Base-by-base conservation (phyloP, 1,140 invertebrate genomes). In the Oryctes rhinoceros region DNA sequence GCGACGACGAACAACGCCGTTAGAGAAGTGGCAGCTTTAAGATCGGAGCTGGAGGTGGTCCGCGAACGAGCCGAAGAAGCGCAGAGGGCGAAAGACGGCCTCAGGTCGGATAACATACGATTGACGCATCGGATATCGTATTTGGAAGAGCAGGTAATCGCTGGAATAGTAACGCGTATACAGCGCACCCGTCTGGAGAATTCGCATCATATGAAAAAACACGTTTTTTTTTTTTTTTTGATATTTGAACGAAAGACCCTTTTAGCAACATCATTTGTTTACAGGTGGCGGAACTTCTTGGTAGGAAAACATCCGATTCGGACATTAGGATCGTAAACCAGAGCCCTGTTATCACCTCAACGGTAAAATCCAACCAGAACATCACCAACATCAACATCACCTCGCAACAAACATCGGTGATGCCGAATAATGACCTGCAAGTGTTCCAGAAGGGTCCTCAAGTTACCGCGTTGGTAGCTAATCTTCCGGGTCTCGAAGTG, bases 121-220 rank as follows among this genome's bases (percentile, higher is more conserved):
- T 89, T 97, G 65, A 95, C 94, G 7, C 96, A 97, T 86, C 90
- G 96, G 77, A 96, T 97, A 71, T 94, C 94, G 2, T 97, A 97
- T 87, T 90, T 97, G 59, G 96, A 97, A 86, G 95, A 97, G 83
- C 95, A 96, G 87, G 95, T 96, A 74, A 88, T 37, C 77, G 0
- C 4, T 1, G 20, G 24, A 35, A 74, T 74, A 30, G 24, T 30
- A 30, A 30, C 24, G 24, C 24, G 2, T 30, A 30, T 30, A 30
- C 24, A 30, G 24, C 24, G 24, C 24, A 10, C 24, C 24, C 24
- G 2, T 30, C 24, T 30, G 2, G 0, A 30, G 24, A 30, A 30
- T 30, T 30, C 24, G 24, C 24, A 30, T 2, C 24, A 30, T 30
- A 30, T 30, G 24, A 30, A 30, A 30, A 30, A 30, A 30, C 24